phyloP scores from a whole-genome alignment of 2,888 invertebrate genomes.

The Xestobium rufovillosum region DNA sequence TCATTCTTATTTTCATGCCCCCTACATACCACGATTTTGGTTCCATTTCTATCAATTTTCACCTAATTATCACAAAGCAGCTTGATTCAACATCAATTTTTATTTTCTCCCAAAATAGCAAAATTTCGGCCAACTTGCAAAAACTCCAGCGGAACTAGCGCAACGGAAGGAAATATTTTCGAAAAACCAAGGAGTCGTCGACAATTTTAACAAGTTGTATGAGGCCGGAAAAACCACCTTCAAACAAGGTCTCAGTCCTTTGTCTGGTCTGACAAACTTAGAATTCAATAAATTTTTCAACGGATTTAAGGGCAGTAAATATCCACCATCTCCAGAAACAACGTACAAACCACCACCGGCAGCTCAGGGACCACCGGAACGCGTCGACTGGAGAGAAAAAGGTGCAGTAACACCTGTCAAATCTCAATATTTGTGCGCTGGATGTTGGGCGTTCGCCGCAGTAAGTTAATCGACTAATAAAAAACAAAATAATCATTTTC shows the following conservation, averaged over 20 bases:
- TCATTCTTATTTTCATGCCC: too few relatives aligned
- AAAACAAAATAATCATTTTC: too few relatives aligned
- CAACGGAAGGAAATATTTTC: slow-evolving; percentile 11
- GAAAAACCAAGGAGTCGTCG: slow-evolving; percentile 3
- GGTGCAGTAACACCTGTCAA: slow-evolving; percentile 39
- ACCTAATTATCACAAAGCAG: too few relatives aligned
- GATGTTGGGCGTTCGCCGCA: slow-evolving; percentile 41
- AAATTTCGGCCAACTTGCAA: too few relatives aligned
- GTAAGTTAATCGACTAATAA: too few relatives aligned
- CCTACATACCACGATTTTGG: too few relatives aligned
- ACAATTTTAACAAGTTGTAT: slow-evolving; percentile 2
- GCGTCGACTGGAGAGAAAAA: slow-evolving; percentile 38
- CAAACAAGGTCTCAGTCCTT: slow-evolving; percentile 3
- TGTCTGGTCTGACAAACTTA: slow-evolving; percentile 1
- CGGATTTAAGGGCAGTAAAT: slow-evolving; percentile 6
- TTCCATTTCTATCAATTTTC: too few relatives aligned
- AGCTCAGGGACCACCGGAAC: slow-evolving; percentile 24
- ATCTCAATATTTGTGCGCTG: slow-evolving; percentile 37
- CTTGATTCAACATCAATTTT: too few relatives aligned
- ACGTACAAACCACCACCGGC: neutral
- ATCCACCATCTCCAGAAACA: slow-evolving; percentile 5
- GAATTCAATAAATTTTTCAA: slow-evolving; percentile 8
- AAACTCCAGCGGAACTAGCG: too few relatives aligned
- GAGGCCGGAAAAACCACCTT: slow-evolving; percentile 2
- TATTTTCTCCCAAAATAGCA: too few relatives aligned